Evolutionary conservation across 2,888 invertebrate genomes (phyloP).

Genomic region (Danaus chrysippus): DNA sequence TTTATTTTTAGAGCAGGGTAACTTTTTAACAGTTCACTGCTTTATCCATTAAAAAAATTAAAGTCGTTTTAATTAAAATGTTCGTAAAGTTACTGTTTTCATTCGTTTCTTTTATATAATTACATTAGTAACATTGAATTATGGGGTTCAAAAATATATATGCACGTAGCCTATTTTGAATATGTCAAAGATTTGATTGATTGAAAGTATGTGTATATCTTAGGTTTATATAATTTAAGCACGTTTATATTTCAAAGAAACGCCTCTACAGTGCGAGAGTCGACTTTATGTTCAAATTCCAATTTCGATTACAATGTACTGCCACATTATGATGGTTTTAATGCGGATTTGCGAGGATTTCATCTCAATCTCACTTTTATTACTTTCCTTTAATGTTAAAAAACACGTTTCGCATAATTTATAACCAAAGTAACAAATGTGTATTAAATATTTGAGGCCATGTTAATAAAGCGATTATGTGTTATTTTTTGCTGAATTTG

Average conservation of each 20-base stretch:
- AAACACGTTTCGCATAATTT: conserved; percentile 16
- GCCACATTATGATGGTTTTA: conserved; percentile 29
- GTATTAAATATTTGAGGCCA: background rate
- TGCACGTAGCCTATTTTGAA: background rate
- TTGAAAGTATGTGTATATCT: background rate
- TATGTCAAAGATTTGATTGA: background rate
- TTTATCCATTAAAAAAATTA: too few species aligned
- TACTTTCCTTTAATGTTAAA: conserved; percentile 26
- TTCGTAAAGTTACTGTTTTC: too few species aligned
- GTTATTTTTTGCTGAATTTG: too few species aligned
- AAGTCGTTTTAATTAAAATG: too few species aligned
- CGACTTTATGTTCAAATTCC: conserved; percentile 20
- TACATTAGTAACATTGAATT: too few species aligned
- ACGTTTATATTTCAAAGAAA: background rate
- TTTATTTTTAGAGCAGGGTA: too few species aligned
- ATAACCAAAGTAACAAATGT: conserved; percentile 4
- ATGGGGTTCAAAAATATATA: too few species aligned
- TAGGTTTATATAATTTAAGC: background rate
- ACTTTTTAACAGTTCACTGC: too few species aligned
- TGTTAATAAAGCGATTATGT: background rate
- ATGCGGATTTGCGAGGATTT: conserved; percentile 26
- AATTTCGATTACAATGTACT: conserved; percentile 29
- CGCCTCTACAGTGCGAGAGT: background rate
- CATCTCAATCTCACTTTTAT: conserved; percentile 27
- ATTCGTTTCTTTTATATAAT: too few species aligned